phyloP scores from a whole-genome alignment of 1,140 invertebrate species.

The Heliconius congener region DNA sequence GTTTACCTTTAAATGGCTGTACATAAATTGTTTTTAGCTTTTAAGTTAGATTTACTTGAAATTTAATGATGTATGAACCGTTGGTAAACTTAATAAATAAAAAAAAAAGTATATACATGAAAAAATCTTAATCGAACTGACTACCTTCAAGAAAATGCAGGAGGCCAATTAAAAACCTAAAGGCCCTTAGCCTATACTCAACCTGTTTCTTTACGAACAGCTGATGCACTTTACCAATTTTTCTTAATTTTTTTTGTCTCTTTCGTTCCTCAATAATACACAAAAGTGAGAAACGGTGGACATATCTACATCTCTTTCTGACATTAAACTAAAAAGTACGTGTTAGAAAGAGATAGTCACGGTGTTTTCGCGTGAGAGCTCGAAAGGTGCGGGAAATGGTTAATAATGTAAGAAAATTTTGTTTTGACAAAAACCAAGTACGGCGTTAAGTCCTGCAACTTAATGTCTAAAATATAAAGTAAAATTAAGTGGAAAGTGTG shows the following conservation, averaged over 20 bases:
- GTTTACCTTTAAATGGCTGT: too few relatives aligned
- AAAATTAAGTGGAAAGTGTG: too few relatives aligned
- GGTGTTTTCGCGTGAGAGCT: conserved; percentile 13
- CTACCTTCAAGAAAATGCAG: neutral
- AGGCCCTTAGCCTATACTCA: conserved; percentile 8
- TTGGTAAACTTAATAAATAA: too few relatives aligned
- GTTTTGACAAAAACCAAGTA: neutral
- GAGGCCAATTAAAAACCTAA: neutral
- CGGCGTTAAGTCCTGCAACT: neutral
- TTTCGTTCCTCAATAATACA: neutral
- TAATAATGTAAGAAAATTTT: neutral
- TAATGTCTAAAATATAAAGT: too few relatives aligned
- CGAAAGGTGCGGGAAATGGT: conserved; percentile 5
- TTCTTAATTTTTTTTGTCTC: conserved; percentile 4
- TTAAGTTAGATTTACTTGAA: too few relatives aligned
- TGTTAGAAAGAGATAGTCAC: neutral
- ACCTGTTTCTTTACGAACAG: conserved; percentile 26
- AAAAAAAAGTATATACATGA: too few relatives aligned
- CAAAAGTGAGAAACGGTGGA: neutral
- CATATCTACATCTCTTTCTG: neutral
- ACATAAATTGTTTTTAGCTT: too few relatives aligned
- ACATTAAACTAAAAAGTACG: neutral
- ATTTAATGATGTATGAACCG: too few relatives aligned
- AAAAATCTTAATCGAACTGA: too few relatives aligned
- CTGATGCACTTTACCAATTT: conserved; percentile 15